phyloP scores from a whole-genome alignment of 2,113 vertebrate genomes.

The Pelusios castaneus region DNA sequence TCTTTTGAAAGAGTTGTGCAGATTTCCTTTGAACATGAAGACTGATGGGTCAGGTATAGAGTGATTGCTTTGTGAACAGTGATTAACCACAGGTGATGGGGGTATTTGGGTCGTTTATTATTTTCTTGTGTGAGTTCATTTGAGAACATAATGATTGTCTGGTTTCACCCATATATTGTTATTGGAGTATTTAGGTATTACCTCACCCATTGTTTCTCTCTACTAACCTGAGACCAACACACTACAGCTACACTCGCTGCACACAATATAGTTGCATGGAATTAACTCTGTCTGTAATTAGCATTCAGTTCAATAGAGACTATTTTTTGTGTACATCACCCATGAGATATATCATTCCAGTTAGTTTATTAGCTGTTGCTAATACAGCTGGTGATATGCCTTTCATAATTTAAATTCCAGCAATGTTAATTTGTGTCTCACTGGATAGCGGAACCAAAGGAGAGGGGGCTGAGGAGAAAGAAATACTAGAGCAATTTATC shows the following conservation, averaged over 20 bases:
- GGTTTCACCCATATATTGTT: not conserved
- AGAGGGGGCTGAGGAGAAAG: not conserved
- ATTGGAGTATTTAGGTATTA: not conserved
- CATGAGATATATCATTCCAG: not conserved
- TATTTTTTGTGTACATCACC: not conserved
- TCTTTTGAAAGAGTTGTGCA: too few species aligned
- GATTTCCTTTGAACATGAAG: too few species aligned
- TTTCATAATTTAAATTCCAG: not conserved
- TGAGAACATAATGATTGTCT: not conserved
- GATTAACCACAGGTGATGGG: not conserved
- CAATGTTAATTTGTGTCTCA: not conserved
- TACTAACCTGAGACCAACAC: not conserved
- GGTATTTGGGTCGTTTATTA: not conserved
- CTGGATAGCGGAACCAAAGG: not conserved
- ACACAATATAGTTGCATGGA: not conserved
- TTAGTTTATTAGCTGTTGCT: not conserved
- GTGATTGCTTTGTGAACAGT: too few species aligned
- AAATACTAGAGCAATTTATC: not conserved
- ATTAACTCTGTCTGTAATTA: not conserved
- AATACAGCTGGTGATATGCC: not conserved
- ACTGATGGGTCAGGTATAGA: too few species aligned
- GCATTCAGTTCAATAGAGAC: not conserved
- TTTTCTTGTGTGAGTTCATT: not conserved
- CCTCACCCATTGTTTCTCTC: not conserved
- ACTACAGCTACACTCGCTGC: not conserved